These are phyloP conservation scores for Hypomesus transpacificus DNA, from an alignment of 2,113 vertebrate genomes.

Conservation along the genomic window DNA sequence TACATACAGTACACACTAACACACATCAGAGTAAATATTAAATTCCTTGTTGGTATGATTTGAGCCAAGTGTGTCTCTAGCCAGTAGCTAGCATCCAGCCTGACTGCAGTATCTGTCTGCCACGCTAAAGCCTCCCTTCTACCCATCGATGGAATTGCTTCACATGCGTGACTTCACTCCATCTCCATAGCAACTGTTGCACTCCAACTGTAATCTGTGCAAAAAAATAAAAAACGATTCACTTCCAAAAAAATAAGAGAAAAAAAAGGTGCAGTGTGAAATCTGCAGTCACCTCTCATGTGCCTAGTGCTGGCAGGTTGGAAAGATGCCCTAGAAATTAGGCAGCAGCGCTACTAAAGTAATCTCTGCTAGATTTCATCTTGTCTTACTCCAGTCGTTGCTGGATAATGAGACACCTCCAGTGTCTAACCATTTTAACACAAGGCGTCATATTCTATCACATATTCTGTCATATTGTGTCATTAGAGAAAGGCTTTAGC, in stretches of 20 bases:
- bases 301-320: constrained; percentile 11
- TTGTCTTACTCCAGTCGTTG: not conserved
- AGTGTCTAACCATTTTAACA: constrained; percentile 9
- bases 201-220: constrained; percentile 55
- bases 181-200: constrained; percentile 76
- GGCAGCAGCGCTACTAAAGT: not conserved
- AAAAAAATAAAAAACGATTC: constrained; percentile 37
- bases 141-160: constrained; percentile 52
- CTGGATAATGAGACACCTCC: constrained; percentile 10
- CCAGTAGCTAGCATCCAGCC: not conserved
- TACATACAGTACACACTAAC: too few relatives aligned
- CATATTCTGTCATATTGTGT: constrained; percentile 7
- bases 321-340: constrained; percentile 27
- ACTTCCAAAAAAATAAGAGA: constrained; percentile 35
- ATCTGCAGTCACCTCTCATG: constrained; percentile 23
- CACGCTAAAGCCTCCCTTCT: constrained; percentile 20
- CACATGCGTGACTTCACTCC: constrained; percentile 62
- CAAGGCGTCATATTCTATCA: constrained; percentile 11
- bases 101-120: constrained; percentile 1
- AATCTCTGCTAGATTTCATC: not conserved
- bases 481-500: constrained; percentile 3
- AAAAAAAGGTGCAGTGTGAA: not conserved
- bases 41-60: not conserved
- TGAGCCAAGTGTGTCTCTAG: not conserved
- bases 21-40: too few relatives aligned